Evolutionary conservation across 2,113 vertebrate species (phyloP), one percentile per base, ranked within the genome.

Genomic region (Carassius gibelio): DNA sequence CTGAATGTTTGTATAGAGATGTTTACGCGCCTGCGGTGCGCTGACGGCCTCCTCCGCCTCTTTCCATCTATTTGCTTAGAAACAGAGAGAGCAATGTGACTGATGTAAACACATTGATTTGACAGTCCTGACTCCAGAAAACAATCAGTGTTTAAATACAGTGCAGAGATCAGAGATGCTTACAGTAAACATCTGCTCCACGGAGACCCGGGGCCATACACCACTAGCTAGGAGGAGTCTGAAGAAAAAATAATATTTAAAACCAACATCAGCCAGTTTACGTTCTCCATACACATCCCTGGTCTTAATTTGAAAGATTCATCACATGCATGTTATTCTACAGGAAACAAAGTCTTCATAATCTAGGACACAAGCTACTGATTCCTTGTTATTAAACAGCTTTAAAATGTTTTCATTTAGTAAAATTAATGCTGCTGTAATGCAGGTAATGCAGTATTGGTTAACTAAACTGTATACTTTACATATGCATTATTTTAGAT

Each of bases 51-150:
- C 84, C 82, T 82, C 79, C 57, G 82, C 82, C 82, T 84, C 79
- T 74, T 72, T 81, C 71, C 55, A 74, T 88, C 81, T 59, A 68
- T 57, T 82, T 78, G 81, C 83, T 71, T 80, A 74, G 86, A 87
- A 84, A 87, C 81, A 50, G 61, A 45, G 64, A 62, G 64, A 61
- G 61, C 81, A 59, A 68, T 66, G 74, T 61, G 26, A 71, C 64
- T 30, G 74, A n/a, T 71, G 83, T 89, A 89, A 89, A 87, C 88
- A 89, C 85, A 80, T 69, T 75, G 85, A 81, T 85, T 87, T 83
- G 71, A 84, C 76, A 75, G 69, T 34, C 83, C 86, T 59, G 81
- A 87, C 81, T 83, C 26, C 64, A 83, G 75, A 86, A 83, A 88
- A 85, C 72, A 82, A 85, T 77, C 84, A 78, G 74, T 83, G 64